Conservation (phyloP, 2,888 invertebrate genomes). For the Drosophila meridiana region DNA sequence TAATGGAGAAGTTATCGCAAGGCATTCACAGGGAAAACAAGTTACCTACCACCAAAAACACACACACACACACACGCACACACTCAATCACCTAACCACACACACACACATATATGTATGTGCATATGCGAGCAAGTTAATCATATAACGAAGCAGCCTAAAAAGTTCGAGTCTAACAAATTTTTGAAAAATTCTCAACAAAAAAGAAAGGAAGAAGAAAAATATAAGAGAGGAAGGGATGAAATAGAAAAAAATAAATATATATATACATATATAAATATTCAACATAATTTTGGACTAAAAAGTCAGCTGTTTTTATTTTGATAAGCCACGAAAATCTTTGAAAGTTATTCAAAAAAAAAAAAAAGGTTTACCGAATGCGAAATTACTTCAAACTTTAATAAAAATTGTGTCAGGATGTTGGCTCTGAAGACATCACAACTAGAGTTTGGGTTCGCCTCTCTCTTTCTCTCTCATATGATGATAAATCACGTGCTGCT, state of each 20-base stretch:
- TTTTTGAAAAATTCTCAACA: constrained; percentile 4
- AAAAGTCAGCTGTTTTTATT: constrained; percentile 20
- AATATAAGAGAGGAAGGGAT: no score
- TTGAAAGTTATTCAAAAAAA: constrained; percentile 14
- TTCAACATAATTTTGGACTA: background rate
- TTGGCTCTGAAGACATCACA: background rate
- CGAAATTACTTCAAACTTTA: background rate
- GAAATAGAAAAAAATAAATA: no score
- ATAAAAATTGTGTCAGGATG: background rate
- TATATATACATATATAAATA: background rate
- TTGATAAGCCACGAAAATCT: constrained; percentile 13
- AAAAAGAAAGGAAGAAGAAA: background rate
- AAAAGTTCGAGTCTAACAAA: constrained; percentile 21
- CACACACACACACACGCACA: constrained; percentile 3
- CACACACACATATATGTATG: constrained; percentile 6
- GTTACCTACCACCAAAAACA: constrained; percentile 1
- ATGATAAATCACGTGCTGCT: constrained; percentile 8
- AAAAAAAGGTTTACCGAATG: constrained; percentile 5
- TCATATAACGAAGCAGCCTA: constrained; percentile 30
- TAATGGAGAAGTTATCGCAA: constrained; percentile 19
- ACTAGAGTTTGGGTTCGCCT: constrained; percentile 1
- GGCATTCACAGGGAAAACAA: constrained; percentile 9
- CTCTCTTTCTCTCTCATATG: background rate
- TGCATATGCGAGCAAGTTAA: constrained; percentile 37
- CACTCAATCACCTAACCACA: constrained; percentile 1